Base-by-base conservation (phyloP, 2,797 vertebrate genomes). In the Lemur catta region DNA sequence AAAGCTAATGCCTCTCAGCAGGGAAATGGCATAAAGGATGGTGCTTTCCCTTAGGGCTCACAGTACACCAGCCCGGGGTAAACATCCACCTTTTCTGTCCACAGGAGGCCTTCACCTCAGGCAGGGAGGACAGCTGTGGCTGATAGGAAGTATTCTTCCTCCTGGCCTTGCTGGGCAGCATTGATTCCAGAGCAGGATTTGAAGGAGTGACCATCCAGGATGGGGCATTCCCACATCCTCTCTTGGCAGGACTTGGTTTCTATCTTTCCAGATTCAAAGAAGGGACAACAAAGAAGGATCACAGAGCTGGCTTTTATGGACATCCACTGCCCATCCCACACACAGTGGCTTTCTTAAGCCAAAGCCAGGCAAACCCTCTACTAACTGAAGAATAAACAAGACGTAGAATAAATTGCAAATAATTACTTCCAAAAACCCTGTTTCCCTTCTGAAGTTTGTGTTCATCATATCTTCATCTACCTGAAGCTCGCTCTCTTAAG, bases 171-270 rank as follows among this genome's bases (percentile, higher is more conserved):
- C 0, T 55, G 43, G 84, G 90, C 81, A 0, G 0, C 71, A 65
- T 63, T 94, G 96, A 93, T 95, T 92, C 81, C 76, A 69, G 74
- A 84, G 94, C 67, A 94, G 78, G 35, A 17, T 74, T 35, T 38
- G 33, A 41, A 67, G 55, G 10, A 26, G n/a, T 30, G 63, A 38
- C 18, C 24, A 8, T 18, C 28, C 48, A 4, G 57, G 28, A n/a
- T 26, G 28, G 24, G 79, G 6, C 28, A n/a, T 65, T 79, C 7
- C 18, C 30, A 38, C 0, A 20, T 26, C 9, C 0, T 17, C 20
- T 59, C 61, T n/a, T 41, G 14, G 46, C 0, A 10, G 61, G 17
- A 30, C 35, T 46, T 15, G 26, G 22, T 22, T 50, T 28, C 46
- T 87, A 22, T 69, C 38, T 18, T 22, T 92, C 28, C 22, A 52